phyloP scores from a whole-genome alignment of 2,797 vertebrate species.

The Poecilia velifera region DNA sequence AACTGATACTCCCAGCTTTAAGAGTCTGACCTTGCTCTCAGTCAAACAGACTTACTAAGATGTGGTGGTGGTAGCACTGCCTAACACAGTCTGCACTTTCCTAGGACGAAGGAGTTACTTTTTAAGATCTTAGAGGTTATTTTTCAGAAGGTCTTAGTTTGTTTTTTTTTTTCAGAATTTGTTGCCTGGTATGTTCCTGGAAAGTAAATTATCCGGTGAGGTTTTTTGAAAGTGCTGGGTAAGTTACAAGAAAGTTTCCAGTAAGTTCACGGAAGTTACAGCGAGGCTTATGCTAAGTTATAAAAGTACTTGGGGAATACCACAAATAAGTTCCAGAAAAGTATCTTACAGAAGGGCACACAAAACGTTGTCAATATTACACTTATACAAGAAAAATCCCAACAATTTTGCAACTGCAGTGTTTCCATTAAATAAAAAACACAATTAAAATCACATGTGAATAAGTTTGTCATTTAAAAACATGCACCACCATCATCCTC shows the following conservation, averaged over 20 bases:
- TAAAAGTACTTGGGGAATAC: too few species aligned
- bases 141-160: neutral
- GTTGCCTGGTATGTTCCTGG: neutral
- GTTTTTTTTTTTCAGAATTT: neutral
- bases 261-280: neutral
- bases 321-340: too few species aligned
- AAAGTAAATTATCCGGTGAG: neutral
- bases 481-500: too few species aligned
- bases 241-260: neutral
- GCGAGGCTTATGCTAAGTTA: too few species aligned
- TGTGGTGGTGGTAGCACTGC: neutral
- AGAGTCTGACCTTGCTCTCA: neutral
- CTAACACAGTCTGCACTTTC: neutral
- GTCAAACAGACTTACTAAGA: neutral
- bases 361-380: too few species aligned
- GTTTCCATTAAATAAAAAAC: too few species aligned
- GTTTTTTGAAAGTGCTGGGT: neutral
- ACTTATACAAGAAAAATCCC: too few species aligned
- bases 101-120: neutral
- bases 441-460: too few species aligned
- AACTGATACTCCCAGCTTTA: neutral
- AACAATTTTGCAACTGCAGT: too few species aligned
- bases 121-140: neutral
- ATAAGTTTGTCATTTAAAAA: too few species aligned
- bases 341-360: too few species aligned